Evolutionary conservation across 2,113 vertebrate genomes (phyloP), one percentile per base, ranked within the genome.

Genomic region (Aptenodytes patagonicus): DNA sequence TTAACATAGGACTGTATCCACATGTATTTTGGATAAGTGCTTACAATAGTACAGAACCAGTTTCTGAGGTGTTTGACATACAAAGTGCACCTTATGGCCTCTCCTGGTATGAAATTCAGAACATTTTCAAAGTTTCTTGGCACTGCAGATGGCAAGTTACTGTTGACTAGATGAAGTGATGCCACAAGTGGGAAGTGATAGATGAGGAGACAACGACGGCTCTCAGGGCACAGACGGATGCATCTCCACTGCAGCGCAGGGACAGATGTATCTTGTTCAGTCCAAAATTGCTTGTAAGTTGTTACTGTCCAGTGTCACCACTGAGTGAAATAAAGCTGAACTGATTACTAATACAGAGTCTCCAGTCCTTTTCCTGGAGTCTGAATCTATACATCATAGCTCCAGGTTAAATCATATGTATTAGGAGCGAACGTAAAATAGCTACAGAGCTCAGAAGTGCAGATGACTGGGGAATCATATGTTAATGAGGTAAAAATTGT

Each of bases 401-500:
- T 94, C 46, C 68, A 71, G 49, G 66, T 42, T 83, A 88, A 90
- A 94, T 79, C n/a, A 21, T 13, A 38, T 6, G 3, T 58, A 61
- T 65, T 72, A 62, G 47, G 54, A 84, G 40, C 1, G 14, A 73
- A 49, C 54, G 70, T 36, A 77, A 95, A 95, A 83, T 73, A 88
- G 75, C 47, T 88, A 71, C 38, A 88, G 71, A 81, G 55, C 46
- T 90, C 68, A 89, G n/a, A 80, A 92, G 51, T 83, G 79, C 60
- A 94, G 83, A 75, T 76, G 61, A 83, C 64, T 84, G 26, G 51
- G 47, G 71, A 93, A 88, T 62, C 20, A 3, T 42, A 38, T 42
- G 51, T 38, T 83, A 86, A 88, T 81, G 72, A 93, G 55, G 84
- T 38, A 64, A 87, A 93, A 94, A 90, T 29, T 78, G 34, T 85